Conservation (phyloP, 2,113 vertebrate genomes). For the Lucifuga dentata region DNA sequence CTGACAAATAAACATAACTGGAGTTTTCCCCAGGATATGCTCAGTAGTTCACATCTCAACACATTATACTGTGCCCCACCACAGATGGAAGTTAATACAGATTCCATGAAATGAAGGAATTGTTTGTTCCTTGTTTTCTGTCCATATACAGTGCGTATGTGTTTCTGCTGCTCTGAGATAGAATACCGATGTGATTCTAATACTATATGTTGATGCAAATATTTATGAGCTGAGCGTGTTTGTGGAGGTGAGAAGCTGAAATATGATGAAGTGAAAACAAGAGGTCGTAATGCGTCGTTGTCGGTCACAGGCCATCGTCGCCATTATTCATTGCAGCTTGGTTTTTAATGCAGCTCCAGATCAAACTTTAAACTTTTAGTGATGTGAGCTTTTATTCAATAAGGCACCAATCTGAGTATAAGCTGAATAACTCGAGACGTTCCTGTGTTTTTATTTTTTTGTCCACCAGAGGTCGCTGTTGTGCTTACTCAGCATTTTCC, state of each 20-base stretch:
- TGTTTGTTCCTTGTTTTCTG: slow-evolving; percentile 69
- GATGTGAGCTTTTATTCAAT: slow-evolving; percentile 19
- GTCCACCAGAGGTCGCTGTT: slow-evolving; percentile 61
- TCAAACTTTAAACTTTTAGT: neutral
- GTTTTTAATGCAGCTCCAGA: slow-evolving; percentile 40
- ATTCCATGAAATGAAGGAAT: slow-evolving; percentile 70
- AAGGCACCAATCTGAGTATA: slow-evolving; percentile 11
- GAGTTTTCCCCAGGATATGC: slow-evolving; percentile 59
- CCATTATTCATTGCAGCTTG: slow-evolving; percentile 33
- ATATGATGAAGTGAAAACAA: slow-evolving; percentile 6
- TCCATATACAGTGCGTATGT: slow-evolving; percentile 66
- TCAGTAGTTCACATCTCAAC: slow-evolving; percentile 76
- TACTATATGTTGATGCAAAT: slow-evolving; percentile 62
- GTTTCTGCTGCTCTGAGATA: slow-evolving; percentile 67
- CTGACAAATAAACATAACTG: slow-evolving; percentile 59
- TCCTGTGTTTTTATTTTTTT: slow-evolving; percentile 26
- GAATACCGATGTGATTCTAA: slow-evolving; percentile 60
- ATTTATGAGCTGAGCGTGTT: slow-evolving; percentile 44
- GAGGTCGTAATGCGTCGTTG: slow-evolving; percentile 34
- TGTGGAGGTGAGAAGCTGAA: slow-evolving; percentile 38
- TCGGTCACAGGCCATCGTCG: slow-evolving; percentile 28
- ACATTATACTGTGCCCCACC: slow-evolving; percentile 75
- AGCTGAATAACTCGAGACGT: neutral
- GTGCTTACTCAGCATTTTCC: slow-evolving; percentile 52
- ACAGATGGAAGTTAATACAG: slow-evolving; percentile 70